Conservation (phyloP, 2,113 vertebrate species). For the Mormyrus lacerda region DNA sequence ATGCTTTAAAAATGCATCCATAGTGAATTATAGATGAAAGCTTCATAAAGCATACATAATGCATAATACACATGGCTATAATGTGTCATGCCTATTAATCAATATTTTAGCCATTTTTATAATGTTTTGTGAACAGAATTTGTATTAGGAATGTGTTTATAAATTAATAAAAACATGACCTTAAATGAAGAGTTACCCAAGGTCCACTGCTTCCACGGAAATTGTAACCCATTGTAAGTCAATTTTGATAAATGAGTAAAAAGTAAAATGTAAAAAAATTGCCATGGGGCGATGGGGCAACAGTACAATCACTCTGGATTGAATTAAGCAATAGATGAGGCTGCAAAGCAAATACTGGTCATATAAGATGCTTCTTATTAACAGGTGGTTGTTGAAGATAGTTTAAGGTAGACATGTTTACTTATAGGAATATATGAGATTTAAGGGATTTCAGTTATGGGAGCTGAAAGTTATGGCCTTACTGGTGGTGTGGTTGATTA, state of each 20-base stretch:
- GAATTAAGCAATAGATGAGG: not conserved
- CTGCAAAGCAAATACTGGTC: constrained; percentile 31
- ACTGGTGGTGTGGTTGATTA: constrained; percentile 83
- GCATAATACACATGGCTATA: too few relatives aligned
- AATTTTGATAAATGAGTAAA: not conserved
- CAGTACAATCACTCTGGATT: not conserved
- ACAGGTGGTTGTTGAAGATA: not conserved
- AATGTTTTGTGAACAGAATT: too few relatives aligned
- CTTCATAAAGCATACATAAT: too few relatives aligned
- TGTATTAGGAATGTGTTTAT: too few relatives aligned
- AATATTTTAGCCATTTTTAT: too few relatives aligned
- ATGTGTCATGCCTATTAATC: too few relatives aligned
- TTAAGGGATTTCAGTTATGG: not conserved
- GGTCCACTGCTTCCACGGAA: not conserved
- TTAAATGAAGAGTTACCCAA: not conserved
- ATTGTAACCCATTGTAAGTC: not conserved
- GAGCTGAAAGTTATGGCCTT: constrained; percentile 26
- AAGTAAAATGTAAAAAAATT: not conserved
- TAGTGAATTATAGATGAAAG: too few relatives aligned
- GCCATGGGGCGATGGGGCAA: not conserved
- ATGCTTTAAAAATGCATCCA: too few relatives aligned
- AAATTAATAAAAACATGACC: too few relatives aligned
- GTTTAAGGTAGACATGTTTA: constrained; percentile 21
- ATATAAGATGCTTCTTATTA: constrained; percentile 54
- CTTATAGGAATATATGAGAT: not conserved